Conservation (phyloP, 2,888 invertebrate species). For the Heliothis peltigera region DNA sequence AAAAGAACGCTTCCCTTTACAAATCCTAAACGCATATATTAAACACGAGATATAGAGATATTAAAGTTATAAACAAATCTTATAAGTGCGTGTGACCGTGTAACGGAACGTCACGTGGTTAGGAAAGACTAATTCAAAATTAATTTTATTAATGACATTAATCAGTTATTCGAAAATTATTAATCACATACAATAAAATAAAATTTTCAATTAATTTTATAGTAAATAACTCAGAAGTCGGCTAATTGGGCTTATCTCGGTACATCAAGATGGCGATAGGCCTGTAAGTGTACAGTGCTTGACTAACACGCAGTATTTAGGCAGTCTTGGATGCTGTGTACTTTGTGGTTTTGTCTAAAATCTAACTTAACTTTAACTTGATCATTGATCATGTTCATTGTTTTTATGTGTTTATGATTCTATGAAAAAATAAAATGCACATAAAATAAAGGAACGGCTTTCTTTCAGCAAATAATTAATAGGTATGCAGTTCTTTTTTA, state of each 20-base stretch:
- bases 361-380: conserved; percentile 23
- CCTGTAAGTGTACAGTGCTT: conserved; percentile 67
- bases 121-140: conserved; percentile 40
- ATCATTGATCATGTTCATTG: neutral
- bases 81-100: conserved; percentile 38
- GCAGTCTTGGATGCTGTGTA: conserved; percentile 20
- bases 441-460: too few relatives aligned
- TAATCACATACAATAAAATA: conserved; percentile 51
- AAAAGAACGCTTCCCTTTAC: conserved; percentile 58
- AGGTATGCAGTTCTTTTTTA: too few relatives aligned
- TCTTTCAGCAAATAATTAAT: too few relatives aligned
- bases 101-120: conserved; percentile 25
- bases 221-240: conserved; percentile 59
- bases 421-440: too few relatives aligned
- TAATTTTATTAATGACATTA: conserved; percentile 52
- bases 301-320: conserved; percentile 58
- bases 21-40: conserved; percentile 58
- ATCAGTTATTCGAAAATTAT: conserved; percentile 38
- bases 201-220: conserved; percentile 51
- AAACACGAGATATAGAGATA: conserved; percentile 61
- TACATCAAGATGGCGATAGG: conserved; percentile 75
- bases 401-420: too few relatives aligned
- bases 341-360: conserved; percentile 31
- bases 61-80: conserved; percentile 60
- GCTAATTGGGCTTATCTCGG: conserved; percentile 63